Conservation (phyloP, 2,888 invertebrate genomes). For the Hypomecis punctinalis region DNA sequence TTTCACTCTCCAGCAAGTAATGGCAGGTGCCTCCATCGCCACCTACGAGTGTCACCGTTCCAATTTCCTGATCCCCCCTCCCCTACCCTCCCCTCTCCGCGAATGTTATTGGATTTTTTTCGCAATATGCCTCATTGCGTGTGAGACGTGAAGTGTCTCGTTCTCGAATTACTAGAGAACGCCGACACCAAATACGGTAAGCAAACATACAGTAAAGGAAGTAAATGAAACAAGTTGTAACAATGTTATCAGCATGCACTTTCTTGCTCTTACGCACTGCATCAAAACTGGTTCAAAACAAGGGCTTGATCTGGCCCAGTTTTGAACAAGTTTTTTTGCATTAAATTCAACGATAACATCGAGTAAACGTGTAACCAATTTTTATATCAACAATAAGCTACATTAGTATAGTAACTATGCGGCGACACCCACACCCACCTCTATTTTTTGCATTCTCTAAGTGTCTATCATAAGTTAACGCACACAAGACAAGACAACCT, state of each 20-base stretch:
- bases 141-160: conserved; percentile 55
- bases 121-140: conserved; percentile 73
- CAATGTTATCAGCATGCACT: conserved; percentile 33
- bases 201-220: neutral
- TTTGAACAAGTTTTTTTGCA: too few relatives aligned
- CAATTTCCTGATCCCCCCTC: conserved; percentile 68
- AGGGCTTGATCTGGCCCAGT: too few relatives aligned
- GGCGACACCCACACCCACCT: too few relatives aligned
- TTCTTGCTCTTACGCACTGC: too few relatives aligned
- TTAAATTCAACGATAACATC: too few relatives aligned
- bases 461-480: too few relatives aligned
- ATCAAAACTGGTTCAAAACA: too few relatives aligned
- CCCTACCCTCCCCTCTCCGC: conserved; percentile 40
- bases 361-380: too few relatives aligned
- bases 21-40: conserved; percentile 62
- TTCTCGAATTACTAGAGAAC: conserved; percentile 54
- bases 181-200: conserved; percentile 13
- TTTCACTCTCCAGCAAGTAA: conserved; percentile 55
- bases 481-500: too few relatives aligned
- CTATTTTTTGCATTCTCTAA: too few relatives aligned
- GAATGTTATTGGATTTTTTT: conserved; percentile 73
- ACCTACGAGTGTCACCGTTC: conserved; percentile 68
- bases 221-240: neutral
- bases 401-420: too few relatives aligned
- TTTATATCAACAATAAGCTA: too few relatives aligned